Conservation (phyloP, 1,140 invertebrate genomes). For the Scylla paramamosain region DNA sequence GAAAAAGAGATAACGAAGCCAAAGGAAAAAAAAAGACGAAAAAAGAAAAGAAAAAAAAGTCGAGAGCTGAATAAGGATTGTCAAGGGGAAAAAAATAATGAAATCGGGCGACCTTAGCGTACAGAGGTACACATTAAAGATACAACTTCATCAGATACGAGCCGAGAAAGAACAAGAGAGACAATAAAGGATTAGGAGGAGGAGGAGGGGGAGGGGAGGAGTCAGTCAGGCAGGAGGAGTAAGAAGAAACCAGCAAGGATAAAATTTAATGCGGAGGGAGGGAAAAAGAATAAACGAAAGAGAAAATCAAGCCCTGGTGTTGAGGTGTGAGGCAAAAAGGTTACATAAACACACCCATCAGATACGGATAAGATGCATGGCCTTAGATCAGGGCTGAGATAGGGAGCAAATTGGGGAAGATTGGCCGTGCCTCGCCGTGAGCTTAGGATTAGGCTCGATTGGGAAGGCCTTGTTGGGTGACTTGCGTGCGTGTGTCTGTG, state of each 20-base stretch:
- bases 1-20: background rate
- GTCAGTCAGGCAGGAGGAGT: no score
- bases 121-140: background rate
- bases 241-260: background rate
- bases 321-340: background rate
- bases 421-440: background rate
- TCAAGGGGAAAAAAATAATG: background rate
- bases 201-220: background rate
- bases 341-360: background rate
- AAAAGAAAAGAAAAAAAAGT: background rate
- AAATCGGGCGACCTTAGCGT: background rate
- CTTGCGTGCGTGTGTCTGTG: background rate
- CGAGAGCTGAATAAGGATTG: background rate
- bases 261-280: background rate
- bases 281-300: background rate
- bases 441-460: background rate
- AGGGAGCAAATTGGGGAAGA: background rate
- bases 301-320: background rate
- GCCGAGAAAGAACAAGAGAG: background rate
- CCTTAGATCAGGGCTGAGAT: background rate
- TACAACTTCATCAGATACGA: background rate
- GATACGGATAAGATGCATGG: background rate
- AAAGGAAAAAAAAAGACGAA: background rate
- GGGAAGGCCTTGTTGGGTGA: background rate
- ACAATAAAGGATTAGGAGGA: background rate